Percentiles rank a stretch among this genome's conserved stretches.
phyloP scores from a whole-genome alignment of 2,888 invertebrate genomes.

The Selenia dentaria region DNA sequence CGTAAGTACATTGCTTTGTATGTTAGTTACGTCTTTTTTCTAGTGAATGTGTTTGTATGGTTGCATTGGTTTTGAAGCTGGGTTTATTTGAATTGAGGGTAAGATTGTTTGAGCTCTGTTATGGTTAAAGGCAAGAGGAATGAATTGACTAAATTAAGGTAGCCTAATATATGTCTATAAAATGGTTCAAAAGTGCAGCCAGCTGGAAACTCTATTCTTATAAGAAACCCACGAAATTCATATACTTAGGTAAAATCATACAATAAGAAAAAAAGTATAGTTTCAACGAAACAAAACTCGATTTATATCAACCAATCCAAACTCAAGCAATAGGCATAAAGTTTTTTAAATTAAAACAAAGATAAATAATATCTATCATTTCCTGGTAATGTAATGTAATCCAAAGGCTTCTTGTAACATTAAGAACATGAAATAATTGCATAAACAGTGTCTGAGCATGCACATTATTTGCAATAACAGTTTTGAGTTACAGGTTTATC shows the following conservation, averaged over 20 bases:
- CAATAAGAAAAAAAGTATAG: no score
- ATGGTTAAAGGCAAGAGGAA: constrained; percentile 8
- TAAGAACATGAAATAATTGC: constrained; percentile 26
- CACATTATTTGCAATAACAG: constrained; percentile 47
- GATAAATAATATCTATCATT: constrained; percentile 16
- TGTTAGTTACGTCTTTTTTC: constrained; percentile 4
- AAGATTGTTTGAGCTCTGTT: constrained; percentile 15
- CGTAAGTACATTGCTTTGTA: neutral
- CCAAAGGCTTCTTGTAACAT: constrained; percentile 20
- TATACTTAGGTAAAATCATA: no score
- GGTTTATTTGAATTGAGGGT: constrained; percentile 17
- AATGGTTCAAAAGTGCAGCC: no score
- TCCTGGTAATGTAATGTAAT: constrained; percentile 15
- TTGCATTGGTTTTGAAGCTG: constrained; percentile 9
- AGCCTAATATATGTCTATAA: neutral
- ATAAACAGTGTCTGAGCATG: constrained; percentile 40
- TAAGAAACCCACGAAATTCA: no score
- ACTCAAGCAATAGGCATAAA: neutral
- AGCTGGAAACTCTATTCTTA: no score
- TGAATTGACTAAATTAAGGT: constrained; percentile 7
- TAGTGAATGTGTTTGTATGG: constrained; percentile 1
- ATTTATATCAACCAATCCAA: neutral
- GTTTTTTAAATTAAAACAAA: neutral
- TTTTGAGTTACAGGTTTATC: constrained; percentile 48
- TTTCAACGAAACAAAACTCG: neutral